Percentiles rank a stretch among this genome's conserved stretches.
Conservation (phyloP, 1,140 invertebrate species). For the Drosophila simulans region DNA sequence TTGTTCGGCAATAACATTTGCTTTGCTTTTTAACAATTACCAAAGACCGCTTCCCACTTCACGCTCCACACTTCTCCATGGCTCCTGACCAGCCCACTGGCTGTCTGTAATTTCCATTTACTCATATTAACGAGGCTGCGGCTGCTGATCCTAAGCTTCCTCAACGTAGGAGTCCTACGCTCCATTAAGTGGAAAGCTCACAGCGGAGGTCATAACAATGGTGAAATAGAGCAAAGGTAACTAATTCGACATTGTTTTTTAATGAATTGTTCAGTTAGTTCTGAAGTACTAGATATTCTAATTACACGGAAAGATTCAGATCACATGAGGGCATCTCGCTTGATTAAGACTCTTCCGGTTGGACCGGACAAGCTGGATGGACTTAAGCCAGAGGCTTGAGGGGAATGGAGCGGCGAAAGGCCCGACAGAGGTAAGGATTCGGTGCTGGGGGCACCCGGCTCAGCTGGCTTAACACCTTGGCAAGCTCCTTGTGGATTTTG, state of each 20-base stretch:
- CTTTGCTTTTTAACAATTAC: constrained; percentile 64
- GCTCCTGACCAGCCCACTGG: not conserved
- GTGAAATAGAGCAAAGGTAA: not conserved
- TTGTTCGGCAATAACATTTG: constrained; percentile 79
- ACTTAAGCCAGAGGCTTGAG: constrained; percentile 27
- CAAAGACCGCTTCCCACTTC: not conserved
- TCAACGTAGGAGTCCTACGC: constrained; percentile 14
- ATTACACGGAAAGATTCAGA: too few relatives aligned
- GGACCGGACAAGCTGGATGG: constrained; percentile 3
- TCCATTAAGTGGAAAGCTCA: constrained; percentile 16
- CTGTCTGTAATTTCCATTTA: constrained; percentile 57
- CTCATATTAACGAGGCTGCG: constrained; percentile 43
- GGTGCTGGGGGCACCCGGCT: constrained; percentile 14
- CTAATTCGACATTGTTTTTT: too few relatives aligned
- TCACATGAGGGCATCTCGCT: not conserved
- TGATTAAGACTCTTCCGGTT: constrained; percentile 9
- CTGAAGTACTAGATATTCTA: too few relatives aligned
- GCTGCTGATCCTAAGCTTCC: constrained; percentile 20
- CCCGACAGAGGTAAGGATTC: not conserved
- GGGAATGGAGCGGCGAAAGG: not conserved
- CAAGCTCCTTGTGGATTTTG: constrained; percentile 79
- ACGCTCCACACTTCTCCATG: not conserved
- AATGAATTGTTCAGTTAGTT: not conserved
- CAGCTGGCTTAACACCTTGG: constrained; percentile 65
- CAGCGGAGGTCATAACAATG: not conserved